These are phyloP conservation scores for Rissa tridactyla DNA, from an alignment of 2,113 vertebrate genomes.

Conservation along the genomic window DNA sequence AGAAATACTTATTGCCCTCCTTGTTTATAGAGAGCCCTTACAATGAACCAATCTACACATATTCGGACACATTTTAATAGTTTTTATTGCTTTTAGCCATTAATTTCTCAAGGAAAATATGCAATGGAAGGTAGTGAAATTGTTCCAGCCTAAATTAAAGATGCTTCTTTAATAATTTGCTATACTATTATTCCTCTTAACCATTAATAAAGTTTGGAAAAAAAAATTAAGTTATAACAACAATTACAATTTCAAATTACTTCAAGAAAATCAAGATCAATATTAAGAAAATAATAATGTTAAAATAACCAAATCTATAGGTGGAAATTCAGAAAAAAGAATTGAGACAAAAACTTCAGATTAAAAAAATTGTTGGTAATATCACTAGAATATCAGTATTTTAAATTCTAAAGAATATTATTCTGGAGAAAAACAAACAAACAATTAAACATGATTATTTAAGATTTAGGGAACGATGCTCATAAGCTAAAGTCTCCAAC, in stretches of 20 bases:
- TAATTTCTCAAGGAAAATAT: neutral
- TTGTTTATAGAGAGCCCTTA: neutral
- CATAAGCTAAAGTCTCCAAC: neutral
- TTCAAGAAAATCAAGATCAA: neutral
- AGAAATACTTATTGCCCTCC: neutral
- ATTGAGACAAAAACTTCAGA: neutral
- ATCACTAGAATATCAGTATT: neutral
- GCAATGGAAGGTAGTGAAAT: neutral
- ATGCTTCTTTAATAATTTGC: constrained; percentile 4
- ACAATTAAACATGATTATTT: neutral
- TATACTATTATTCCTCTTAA: constrained; percentile 35
- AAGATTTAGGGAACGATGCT: neutral
- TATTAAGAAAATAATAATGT: neutral
- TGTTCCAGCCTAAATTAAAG: neutral
- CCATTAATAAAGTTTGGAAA: constrained; percentile 9
- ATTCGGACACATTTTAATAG: neutral
- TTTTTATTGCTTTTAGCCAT: neutral
- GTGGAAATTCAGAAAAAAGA: neutral
- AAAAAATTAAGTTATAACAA: neutral
- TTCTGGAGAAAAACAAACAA: neutral
- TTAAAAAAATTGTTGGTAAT: neutral
- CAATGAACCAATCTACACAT: neutral
- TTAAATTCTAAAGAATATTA: neutral
- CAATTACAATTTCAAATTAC: neutral
- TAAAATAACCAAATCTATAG: neutral